A percentile compares a stretch with the other conserved stretches of the same genome.
Evolutionary conservation across 2,113 vertebrate species (phyloP).

Genomic region (Python bivittatus): DNA sequence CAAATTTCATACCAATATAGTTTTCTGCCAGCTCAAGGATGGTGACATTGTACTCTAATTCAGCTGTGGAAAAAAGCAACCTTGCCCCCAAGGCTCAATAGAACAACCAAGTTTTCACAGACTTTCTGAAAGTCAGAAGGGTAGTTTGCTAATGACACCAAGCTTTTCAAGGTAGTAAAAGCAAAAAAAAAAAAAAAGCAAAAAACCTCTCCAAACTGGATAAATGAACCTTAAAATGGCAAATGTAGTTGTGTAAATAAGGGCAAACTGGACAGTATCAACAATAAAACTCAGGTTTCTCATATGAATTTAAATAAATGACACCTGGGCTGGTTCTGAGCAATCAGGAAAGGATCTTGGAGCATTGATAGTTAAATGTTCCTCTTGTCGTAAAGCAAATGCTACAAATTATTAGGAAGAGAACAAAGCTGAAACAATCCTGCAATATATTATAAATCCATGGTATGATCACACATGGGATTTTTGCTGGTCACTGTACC

Average conservation of each 20-base stretch:
- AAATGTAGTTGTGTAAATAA: neutral
- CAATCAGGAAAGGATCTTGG: neutral
- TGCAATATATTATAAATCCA: neutral
- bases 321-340: neutral
- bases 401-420: neutral
- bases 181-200: neutral
- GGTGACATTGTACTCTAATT: neutral
- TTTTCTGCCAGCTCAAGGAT: neutral
- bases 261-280: neutral
- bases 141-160: too few relatives aligned
- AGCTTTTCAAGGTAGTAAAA: neutral
- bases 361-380: neutral
- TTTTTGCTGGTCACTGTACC: too few relatives aligned
- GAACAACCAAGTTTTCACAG: neutral
- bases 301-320: neutral
- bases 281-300: neutral
- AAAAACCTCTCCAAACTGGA: neutral
- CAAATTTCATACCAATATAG: neutral
- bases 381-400: neutral
- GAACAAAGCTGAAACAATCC: neutral
- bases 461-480: neutral
- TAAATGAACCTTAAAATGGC: neutral
- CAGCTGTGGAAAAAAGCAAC: neutral
- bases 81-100: neutral
- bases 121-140: neutral